Evolutionary conservation across 2,888 invertebrate genomes (phyloP).

Genomic region (Asteroscopus sphinx): DNA sequence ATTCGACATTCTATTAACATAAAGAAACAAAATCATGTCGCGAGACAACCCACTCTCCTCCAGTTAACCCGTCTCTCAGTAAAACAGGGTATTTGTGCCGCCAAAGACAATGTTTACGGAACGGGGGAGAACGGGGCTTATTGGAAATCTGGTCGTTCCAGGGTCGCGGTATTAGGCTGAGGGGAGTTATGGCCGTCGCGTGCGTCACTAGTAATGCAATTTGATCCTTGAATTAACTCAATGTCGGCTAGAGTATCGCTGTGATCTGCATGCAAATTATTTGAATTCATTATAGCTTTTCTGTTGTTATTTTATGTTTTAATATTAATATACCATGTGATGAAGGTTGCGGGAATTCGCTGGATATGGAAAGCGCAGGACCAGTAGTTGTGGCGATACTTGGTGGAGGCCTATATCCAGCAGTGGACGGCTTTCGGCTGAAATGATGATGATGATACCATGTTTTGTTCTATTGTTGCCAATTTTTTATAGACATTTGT

Average conservation of each 20-base stretch:
- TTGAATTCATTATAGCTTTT: slow-evolving; percentile 20
- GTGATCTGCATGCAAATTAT: slow-evolving; percentile 43
- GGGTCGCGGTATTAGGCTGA: slow-evolving; percentile 46
- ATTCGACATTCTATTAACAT: too few species aligned
- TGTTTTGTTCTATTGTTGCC: too few species aligned
- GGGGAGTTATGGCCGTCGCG: slow-evolving; percentile 33
- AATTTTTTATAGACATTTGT: too few species aligned
- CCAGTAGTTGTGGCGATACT: too few species aligned
- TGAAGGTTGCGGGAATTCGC: too few species aligned
- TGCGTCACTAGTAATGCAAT: slow-evolving; percentile 55
- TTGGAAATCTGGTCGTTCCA: slow-evolving; percentile 57
- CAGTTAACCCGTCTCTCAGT: slow-evolving; percentile 34
- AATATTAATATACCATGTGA: background rate
- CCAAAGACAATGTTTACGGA: slow-evolving; percentile 50
- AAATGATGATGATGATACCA: too few species aligned
- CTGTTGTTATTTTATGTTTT: background rate
- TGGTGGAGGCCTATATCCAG: too few species aligned
- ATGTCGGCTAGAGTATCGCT: slow-evolving; percentile 7
- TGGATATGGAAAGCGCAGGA: too few species aligned
- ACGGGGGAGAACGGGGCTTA: slow-evolving; percentile 51
- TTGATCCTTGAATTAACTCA: slow-evolving; percentile 54
- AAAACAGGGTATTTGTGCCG: slow-evolving; percentile 33
- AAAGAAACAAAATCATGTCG: slow-evolving; percentile 21
- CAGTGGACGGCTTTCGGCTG: too few species aligned
- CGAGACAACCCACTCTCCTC: slow-evolving; percentile 15